phyloP scores from a whole-genome alignment of 1,140 invertebrate genomes.

The Telenomus remus region DNA sequence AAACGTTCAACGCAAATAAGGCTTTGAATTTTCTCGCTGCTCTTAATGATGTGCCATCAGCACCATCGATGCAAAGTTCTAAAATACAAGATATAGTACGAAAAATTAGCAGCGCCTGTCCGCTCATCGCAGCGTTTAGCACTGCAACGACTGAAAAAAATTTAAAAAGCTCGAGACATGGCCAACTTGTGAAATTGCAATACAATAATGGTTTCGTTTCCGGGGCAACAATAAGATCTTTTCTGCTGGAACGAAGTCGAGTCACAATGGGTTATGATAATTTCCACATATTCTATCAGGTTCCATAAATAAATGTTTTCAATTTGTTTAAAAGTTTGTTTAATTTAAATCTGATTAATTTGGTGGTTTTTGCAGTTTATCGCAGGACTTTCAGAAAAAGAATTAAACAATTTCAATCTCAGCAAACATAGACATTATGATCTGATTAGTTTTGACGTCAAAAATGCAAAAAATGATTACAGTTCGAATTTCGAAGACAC shows the following conservation, averaged over 20 bases:
- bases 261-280: conserved; percentile 75
- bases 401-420: conserved; percentile 47
- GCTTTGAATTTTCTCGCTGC: conserved; percentile 69
- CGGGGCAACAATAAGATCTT: conserved; percentile 80
- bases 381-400: conserved; percentile 40
- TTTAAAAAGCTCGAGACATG: conserved; percentile 80
- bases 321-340: too few species aligned
- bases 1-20: conserved; percentile 71
- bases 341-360: too few species aligned
- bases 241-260: conserved; percentile 78
- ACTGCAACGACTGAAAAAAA: conserved; percentile 80
- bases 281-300: conserved; percentile 80
- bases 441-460: conserved; percentile 38
- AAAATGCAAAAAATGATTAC: conserved; percentile 48
- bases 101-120: conserved; percentile 60
- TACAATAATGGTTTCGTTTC: conserved; percentile 78
- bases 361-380: conserved; percentile 18
- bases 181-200: conserved; percentile 70
- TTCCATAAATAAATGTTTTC: conserved; percentile 58
- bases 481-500: conserved; percentile 67
- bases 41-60: conserved; percentile 37
- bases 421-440: conserved; percentile 41
- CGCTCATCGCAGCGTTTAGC: conserved; percentile 63
- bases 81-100: conserved; percentile 32
- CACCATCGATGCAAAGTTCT: not conserved